These are phyloP conservation scores for Euproctis similis DNA, from an alignment of 2,888 invertebrate genomes.

Conservation along the genomic window DNA sequence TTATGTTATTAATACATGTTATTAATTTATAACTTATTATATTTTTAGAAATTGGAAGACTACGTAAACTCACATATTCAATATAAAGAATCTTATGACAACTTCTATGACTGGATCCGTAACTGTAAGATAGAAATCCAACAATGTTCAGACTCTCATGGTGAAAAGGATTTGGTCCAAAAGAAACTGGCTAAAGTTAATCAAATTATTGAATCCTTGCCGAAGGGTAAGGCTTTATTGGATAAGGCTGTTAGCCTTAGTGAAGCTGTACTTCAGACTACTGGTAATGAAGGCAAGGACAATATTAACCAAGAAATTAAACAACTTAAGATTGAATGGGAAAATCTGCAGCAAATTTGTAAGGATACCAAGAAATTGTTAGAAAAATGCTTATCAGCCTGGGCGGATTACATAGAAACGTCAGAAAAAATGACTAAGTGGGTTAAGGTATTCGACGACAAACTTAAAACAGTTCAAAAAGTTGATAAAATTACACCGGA, in stretches of 20 bases:
- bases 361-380: constrained; percentile 85
- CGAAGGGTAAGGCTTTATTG: constrained; percentile 83
- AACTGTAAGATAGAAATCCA: constrained; percentile 88
- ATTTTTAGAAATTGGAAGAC: constrained; percentile 80
- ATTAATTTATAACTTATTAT: not conserved
- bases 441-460: constrained; percentile 82
- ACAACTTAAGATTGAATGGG: constrained; percentile 88
- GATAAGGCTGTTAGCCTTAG: constrained; percentile 84
- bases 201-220: constrained; percentile 80
- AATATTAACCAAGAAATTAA: constrained; percentile 87
- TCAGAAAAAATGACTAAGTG: constrained; percentile 83
- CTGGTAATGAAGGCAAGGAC: constrained; percentile 89
- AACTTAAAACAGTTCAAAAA: constrained; percentile 79
- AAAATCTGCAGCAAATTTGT: constrained; percentile 83
- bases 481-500: constrained; percentile 86
- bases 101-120: constrained; percentile 90
- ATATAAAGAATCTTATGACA: constrained; percentile 88
- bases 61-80: constrained; percentile 91
- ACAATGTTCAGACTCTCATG: constrained; percentile 90
- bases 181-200: constrained; percentile 85
- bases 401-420: constrained; percentile 86
- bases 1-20: not conserved
- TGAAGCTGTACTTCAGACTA: constrained; percentile 83
- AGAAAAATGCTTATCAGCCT: constrained; percentile 84
- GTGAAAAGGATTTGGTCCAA: constrained; percentile 86